Evolutionary conservation across 2,797 vertebrate species (phyloP), one percentile per base, ranked within the genome.

Genomic region (Thaleichthys pacificus): DNA sequence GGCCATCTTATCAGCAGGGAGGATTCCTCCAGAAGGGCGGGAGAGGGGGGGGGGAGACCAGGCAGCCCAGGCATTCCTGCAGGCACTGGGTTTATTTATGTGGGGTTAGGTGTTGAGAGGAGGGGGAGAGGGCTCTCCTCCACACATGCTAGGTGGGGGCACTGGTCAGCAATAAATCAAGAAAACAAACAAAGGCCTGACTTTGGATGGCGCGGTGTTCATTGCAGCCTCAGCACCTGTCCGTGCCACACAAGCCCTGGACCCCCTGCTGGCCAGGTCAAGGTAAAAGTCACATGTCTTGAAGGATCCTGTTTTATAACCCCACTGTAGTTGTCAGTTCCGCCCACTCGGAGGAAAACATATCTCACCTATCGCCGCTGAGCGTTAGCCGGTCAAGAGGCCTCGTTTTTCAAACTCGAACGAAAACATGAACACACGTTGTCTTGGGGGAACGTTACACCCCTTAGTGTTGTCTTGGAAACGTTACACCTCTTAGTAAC

Each of bases 141-240:
- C 51, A 12, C 89, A 90, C 86, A 90, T 89, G 89, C 85, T 83
- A 86, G 86, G 80, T 82, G 85, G 87, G 81, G 81, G 86, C 84
- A 79, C 71, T 79, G 84, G 78, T 88, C 84, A 80, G 84, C 84
- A 83, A 89, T 91, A 91, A 90, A 92, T 90, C 81, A 90, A 91
- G 91, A 91, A 92, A 85, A 82, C 82, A 92, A 93, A 92, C 87
- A 90, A 87, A 89, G 66, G 68, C 73, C 68, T 76, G 91, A 92
- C 87, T 92, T 79, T 81, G 86, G 89, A 92, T 85, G 88, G 85
- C 73, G n/a, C 0, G 1, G 75, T 73, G 85, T 71, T 79, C 87
- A 74, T 76, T 58, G 4, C 66, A 73, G 75, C 84, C 76, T 70
- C 80, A 82, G 86, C 91, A 93, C 92, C 93, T 94, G 92, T 88